Conservation (phyloP, 1,140 invertebrate genomes). For the Homalodisca vitripennis region DNA sequence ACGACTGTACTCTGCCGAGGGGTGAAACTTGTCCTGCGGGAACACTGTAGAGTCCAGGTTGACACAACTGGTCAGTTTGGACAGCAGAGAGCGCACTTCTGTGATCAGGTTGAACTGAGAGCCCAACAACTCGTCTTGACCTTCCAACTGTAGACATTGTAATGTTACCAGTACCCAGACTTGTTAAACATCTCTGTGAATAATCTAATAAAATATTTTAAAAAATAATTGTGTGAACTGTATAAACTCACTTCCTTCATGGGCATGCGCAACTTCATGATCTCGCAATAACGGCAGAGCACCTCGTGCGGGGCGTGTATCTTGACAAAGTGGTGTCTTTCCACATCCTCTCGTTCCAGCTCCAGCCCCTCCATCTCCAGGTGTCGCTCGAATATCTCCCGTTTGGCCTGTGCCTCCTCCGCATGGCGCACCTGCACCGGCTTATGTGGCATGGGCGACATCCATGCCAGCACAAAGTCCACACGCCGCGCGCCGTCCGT, state of each 20-base stretch:
- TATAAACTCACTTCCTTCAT: slow-evolving; percentile 72
- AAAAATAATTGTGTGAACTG: background rate
- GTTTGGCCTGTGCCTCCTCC: slow-evolving; percentile 31
- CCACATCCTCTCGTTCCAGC: slow-evolving; percentile 60
- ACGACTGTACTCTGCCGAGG: slow-evolving; percentile 79
- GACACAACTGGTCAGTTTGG: slow-evolving; percentile 47
- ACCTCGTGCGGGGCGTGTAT: slow-evolving; percentile 87
- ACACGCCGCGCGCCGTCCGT: slow-evolving; percentile 31
- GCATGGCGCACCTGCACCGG: background rate
- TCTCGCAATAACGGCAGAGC: slow-evolving; percentile 85
- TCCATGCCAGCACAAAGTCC: slow-evolving; percentile 40
- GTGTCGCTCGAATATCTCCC: slow-evolving; percentile 63
- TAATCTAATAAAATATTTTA: background rate
- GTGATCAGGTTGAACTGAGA: slow-evolving; percentile 38
- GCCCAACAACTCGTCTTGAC: slow-evolving; percentile 32
- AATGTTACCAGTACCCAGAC: too few relatives aligned
- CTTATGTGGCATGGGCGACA: background rate
- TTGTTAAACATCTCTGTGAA: too few relatives aligned
- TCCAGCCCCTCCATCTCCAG: slow-evolving; percentile 65
- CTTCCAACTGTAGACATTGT: slow-evolving; percentile 35
- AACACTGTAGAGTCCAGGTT: slow-evolving; percentile 55
- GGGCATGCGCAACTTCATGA: slow-evolving; percentile 91
- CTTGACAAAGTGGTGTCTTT: slow-evolving; percentile 69
- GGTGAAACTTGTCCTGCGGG: slow-evolving; percentile 52
- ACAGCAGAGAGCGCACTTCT: slow-evolving; percentile 49